Conservation (phyloP, 2,113 vertebrate genomes). For the Cyprinus carpio region DNA sequence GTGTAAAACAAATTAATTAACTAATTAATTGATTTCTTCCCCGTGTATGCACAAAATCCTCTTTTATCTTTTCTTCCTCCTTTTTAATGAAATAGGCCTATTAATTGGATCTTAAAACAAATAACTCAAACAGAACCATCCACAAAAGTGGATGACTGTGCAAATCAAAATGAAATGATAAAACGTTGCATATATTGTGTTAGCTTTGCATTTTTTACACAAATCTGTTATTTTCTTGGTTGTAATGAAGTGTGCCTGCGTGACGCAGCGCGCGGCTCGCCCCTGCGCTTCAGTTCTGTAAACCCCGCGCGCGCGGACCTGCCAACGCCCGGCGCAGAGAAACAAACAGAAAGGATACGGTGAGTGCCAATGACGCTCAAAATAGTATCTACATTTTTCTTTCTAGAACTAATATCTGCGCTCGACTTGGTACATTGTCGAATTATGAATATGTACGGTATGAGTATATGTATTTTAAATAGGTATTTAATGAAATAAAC, state of each 20-base stretch:
- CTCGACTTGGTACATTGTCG: background rate
- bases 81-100: background rate
- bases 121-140: background rate
- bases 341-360: conserved; percentile 56
- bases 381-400: background rate
- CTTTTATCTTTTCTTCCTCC: background rate
- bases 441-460: background rate
- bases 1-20: background rate
- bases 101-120: background rate
- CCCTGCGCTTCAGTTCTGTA: conserved; percentile 69
- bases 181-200: background rate
- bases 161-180: background rate
- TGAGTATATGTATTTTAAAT: background rate
- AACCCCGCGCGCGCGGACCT: conserved; percentile 74
- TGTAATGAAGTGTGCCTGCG: background rate
- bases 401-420: background rate
- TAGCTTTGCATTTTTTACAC: background rate
- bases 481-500: background rate
- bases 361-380: conserved; percentile 30
- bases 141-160: background rate
- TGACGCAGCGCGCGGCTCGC: conserved; percentile 58
- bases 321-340: conserved; percentile 78
- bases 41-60: no score
- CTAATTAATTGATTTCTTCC: no score
- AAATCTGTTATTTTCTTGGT: background rate